Conservation (phyloP, 2,797 vertebrate species). For the Heteromormyrus szaboi region DNA sequence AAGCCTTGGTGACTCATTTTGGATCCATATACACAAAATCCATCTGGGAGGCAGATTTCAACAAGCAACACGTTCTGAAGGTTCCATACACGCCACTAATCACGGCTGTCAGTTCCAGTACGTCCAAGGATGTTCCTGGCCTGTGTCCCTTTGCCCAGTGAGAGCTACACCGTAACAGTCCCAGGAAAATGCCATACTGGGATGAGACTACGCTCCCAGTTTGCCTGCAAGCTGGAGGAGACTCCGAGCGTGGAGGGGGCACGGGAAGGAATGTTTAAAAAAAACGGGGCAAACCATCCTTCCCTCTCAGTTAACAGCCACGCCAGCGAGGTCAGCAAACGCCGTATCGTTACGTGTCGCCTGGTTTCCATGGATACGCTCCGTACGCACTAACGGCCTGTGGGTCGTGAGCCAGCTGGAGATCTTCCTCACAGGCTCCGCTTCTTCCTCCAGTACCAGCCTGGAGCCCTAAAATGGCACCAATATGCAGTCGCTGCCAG, state of each 20-base stretch:
- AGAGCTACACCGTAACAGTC: neutral
- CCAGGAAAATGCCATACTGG: neutral
- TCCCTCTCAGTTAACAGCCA: neutral
- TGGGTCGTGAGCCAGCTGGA: neutral
- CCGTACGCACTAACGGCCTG: neutral
- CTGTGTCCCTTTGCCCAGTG: neutral
- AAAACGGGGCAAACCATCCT: neutral
- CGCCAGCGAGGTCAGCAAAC: neutral
- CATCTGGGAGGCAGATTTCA: neutral
- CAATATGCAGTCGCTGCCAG: neutral
- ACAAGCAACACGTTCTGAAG: neutral
- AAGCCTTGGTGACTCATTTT: neutral
- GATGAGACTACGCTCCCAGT: neutral
- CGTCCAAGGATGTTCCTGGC: neutral
- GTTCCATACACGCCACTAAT: neutral
- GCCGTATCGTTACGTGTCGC: neutral
- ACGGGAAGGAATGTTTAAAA: neutral
- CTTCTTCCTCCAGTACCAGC: neutral
- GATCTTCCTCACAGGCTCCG: neutral
- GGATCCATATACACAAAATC: neutral
- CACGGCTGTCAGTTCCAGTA: neutral
- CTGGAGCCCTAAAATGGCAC: neutral
- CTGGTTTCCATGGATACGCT: neutral
- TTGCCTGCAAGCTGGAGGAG: neutral
- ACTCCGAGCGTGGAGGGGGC: neutral